Evolutionary conservation across 2,888 invertebrate genomes (phyloP).

Genomic region (Drosophila maculinotata): DNA sequence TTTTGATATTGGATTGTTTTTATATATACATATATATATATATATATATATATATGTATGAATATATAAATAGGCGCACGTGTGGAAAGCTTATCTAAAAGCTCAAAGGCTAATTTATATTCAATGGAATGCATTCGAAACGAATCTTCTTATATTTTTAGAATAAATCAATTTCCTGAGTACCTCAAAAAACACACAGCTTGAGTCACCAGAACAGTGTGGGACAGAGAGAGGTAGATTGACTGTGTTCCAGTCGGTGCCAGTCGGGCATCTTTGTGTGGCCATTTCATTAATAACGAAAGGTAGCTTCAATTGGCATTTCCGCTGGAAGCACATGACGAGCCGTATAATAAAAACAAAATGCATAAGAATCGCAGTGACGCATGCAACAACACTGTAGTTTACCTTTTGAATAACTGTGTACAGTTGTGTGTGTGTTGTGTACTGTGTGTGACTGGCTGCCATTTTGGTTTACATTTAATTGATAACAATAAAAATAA

Average conservation of each 20-base stretch:
- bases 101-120: slow-evolving; percentile 22
- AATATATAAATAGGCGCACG: slow-evolving; percentile 31
- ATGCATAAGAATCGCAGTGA: slow-evolving; percentile 67
- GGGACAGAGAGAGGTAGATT: background rate
- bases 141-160: background rate
- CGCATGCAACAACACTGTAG: slow-evolving; percentile 57
- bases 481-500: slow-evolving; percentile 68
- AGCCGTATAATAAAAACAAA: slow-evolving; percentile 42
- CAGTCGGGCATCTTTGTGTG: slow-evolving; percentile 61
- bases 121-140: background rate
- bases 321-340: slow-evolving; percentile 62
- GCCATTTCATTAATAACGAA: slow-evolving; percentile 62
- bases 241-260: slow-evolving; percentile 27
- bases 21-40: too few species aligned
- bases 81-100: slow-evolving; percentile 51
- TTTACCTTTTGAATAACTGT: slow-evolving; percentile 64
- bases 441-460: slow-evolving; percentile 55
- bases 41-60: too few species aligned
- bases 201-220: slow-evolving; percentile 59
- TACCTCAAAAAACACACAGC: slow-evolving; percentile 26
- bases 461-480: slow-evolving; percentile 76
- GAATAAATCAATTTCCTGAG: slow-evolving; percentile 59
- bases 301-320: slow-evolving; percentile 76
- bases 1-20: too few species aligned
- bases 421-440: slow-evolving; percentile 42